Evolutionary conservation across 2,888 invertebrate species (phyloP).

Genomic region (Caenorhabditis imperialis): DNA sequence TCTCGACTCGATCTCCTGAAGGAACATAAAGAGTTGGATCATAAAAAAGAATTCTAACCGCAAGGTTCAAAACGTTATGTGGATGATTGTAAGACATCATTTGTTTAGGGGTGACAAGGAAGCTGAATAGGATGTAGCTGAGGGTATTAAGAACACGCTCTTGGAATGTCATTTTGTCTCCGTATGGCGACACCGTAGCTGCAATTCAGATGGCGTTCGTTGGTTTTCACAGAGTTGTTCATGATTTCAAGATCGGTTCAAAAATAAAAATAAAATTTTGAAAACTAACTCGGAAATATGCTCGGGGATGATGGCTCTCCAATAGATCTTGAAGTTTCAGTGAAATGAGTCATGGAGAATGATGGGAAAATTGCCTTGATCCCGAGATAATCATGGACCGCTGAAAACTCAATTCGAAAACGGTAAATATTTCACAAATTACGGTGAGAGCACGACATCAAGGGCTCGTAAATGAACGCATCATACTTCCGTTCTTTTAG

Average conservation of each 20-base stretch:
- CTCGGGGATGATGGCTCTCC: slow-evolving; percentile 39
- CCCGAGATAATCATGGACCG: slow-evolving; percentile 27
- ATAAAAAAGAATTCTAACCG: too few relatives aligned
- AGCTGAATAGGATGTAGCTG: slow-evolving; percentile 2
- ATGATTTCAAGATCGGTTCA: too few relatives aligned
- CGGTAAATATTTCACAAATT: background rate
- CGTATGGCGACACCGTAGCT: slow-evolving; percentile 36
- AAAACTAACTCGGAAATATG: slow-evolving; percentile 16
- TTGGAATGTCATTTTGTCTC: slow-evolving; percentile 21
- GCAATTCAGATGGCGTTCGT: too few relatives aligned
- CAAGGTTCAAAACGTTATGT: slow-evolving; percentile 3
- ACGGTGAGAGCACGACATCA: slow-evolving; percentile 20
- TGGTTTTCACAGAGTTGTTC: too few relatives aligned
- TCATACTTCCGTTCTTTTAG: slow-evolving; percentile 32
- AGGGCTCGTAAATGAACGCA: slow-evolving; percentile 27
- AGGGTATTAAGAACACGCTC: slow-evolving; percentile 32
- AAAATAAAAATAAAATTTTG: background rate
- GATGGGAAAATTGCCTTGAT: slow-evolving; percentile 26
- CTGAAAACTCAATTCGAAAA: too few relatives aligned
- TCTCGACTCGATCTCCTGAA: background rate
- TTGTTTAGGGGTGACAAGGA: slow-evolving; percentile 2
- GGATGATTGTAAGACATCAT: slow-evolving; percentile 13
- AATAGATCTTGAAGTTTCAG: slow-evolving; percentile 8
- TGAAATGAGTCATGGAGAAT: slow-evolving; percentile 30
- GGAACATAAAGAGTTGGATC: too few relatives aligned